Conservation (phyloP, 2,113 vertebrate genomes). For the Psittacula cyanocephala region DNA sequence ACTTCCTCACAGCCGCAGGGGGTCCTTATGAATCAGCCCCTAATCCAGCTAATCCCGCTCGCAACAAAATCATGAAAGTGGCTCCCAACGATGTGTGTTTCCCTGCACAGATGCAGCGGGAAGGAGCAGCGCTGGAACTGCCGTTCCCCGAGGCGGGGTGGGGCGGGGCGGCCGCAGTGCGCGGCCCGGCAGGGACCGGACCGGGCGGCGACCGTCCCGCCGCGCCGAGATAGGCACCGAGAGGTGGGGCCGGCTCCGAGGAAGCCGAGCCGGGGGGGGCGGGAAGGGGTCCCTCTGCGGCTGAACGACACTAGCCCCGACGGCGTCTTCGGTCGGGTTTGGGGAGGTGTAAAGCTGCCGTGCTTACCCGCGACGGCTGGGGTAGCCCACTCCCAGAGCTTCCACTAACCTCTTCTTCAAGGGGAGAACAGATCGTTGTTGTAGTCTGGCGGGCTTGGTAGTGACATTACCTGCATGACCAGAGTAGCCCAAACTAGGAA, state of each 20-base stretch:
- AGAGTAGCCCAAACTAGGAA: not conserved
- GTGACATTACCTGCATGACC: not conserved
- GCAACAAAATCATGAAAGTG: conserved; percentile 82
- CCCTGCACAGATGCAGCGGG: conserved; percentile 64
- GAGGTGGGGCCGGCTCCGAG: not conserved
- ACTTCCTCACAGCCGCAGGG: conserved; percentile 81
- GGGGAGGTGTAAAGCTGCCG: not conserved
- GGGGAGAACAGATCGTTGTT: not conserved
- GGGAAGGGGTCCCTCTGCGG: too few species aligned
- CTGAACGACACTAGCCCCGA: too few species aligned
- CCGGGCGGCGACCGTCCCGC: not conserved
- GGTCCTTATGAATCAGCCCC: conserved; percentile 80
- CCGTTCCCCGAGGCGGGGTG: not conserved
- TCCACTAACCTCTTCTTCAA: fast-evolving
- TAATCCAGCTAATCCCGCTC: conserved; percentile 86
- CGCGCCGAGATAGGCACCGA: not conserved
- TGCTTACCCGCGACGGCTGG: not conserved
- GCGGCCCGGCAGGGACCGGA: not conserved
- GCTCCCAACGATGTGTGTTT: conserved; percentile 73
- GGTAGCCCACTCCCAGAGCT: too few species aligned
- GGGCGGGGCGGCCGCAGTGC: conserved; percentile 14
- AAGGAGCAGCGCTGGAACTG: conserved; percentile 29
- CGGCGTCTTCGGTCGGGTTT: not conserved
- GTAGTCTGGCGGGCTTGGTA: not conserved
- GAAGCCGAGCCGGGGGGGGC: not conserved